Percentiles rank a stretch among this genome's conserved stretches.
Conservation (phyloP, 2,797 vertebrate genomes). For the Takifugu rubripes region DNA sequence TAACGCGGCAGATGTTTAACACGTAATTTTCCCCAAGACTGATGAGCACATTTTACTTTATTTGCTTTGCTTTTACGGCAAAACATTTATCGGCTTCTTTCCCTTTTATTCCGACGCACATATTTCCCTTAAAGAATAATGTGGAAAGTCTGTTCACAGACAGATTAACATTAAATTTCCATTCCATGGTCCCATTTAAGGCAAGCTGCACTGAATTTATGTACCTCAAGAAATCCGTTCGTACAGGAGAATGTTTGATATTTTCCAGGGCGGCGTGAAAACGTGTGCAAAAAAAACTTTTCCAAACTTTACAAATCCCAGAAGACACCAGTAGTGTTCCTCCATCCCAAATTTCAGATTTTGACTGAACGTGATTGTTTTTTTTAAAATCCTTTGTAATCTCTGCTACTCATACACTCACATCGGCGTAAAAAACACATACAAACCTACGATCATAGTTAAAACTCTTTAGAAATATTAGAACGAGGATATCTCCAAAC, state of each 20-base stretch:
- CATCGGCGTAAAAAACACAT: too few relatives aligned
- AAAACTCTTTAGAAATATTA: too few relatives aligned
- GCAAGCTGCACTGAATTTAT: background rate
- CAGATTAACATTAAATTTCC: background rate
- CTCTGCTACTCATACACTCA: too few relatives aligned
- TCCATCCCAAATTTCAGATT: background rate
- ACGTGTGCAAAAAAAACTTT: background rate
- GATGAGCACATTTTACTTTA: background rate
- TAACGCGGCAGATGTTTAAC: conserved; percentile 46
- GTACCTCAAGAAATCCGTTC: background rate
- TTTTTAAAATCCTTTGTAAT: too few relatives aligned
- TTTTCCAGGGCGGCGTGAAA: background rate
- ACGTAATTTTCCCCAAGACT: background rate
- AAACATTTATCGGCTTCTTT: too few relatives aligned
- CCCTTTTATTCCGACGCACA: too few relatives aligned
- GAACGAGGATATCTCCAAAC: too few relatives aligned
- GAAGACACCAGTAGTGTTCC: background rate
- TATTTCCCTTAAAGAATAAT: background rate
- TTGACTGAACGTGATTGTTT: conserved; percentile 5
- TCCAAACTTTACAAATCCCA: background rate
- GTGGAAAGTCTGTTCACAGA: background rate
- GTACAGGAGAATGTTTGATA: background rate
- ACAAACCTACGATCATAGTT: too few relatives aligned
- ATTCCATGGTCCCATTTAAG: background rate
- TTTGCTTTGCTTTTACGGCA: background rate